Base-by-base conservation (phyloP, 2,888 invertebrate species). In the Monochamus alternatus region DNA sequence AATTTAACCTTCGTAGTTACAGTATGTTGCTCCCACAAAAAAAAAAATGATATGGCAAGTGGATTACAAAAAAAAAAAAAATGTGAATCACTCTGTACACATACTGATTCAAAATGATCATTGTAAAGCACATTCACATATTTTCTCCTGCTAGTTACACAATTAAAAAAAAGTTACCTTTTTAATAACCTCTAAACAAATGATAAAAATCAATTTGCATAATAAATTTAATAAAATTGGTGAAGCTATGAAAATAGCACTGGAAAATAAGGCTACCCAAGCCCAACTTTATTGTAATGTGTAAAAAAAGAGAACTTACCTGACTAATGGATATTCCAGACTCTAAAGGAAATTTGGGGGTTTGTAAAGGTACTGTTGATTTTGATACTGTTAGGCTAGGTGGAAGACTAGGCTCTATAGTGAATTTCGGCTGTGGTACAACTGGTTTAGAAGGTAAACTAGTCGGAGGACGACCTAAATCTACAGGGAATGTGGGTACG, bases 291-390 rank as follows among this genome's bases (percentile, higher is more conserved):
- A 62, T 66, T 59, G 14, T 7, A 47, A 59, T 68, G 67, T 12
- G 60, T 38, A 22, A 31, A 59, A 12, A 7, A 22, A 59, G n/a
- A 30, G 7, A 51, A 44, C 81, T 82, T 83, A 89, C 88, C 86
- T 88, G 88, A 80, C 86, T 88, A 67, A 88, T 87, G 12, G 87
- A 87, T 58, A 88, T 82, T 64, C 88, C 88, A 9, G 88, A 87
- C 69, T 88, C 88, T 60, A 83, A 74, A 8, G 86, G 80, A 83
- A 87, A 88, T 75, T 83, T 84, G 3, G 86, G 85, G 51, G 84
- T 80, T 10, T 72, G 76, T 22, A 76, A 52, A 3, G 80, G 75
- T 31, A 76, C 62, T 7, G 77, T 38, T 3, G 77, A 72, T 32
- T 78, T 79, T 4, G 83, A 79, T 30, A 86, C 84, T 47, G 81